phyloP scores from a whole-genome alignment of 1,140 invertebrate genomes.

The Brachionus rubens region DNA sequence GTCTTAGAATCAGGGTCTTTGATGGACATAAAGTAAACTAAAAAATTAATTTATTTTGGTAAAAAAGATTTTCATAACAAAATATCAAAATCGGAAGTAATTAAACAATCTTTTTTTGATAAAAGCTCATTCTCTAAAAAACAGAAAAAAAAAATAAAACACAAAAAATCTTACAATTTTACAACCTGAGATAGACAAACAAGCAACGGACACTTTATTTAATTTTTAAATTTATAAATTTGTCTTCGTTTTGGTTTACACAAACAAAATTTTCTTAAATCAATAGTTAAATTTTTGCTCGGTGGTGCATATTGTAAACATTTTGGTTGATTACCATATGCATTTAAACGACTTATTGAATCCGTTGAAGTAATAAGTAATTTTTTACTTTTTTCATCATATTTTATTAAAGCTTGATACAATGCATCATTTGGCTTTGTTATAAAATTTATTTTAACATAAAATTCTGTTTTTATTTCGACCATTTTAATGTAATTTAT shows the following conservation, averaged over 20 bases:
- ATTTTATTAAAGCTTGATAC: conserved; percentile 71
- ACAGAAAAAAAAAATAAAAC: no score
- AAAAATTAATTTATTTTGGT: no score
- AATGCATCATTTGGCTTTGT: conserved; percentile 71
- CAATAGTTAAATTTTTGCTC: conserved; percentile 14
- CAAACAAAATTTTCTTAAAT: conserved; percentile 42
- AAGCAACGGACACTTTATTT: no score
- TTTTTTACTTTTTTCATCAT: conserved; percentile 65
- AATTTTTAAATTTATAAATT: no score
- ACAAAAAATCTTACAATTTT: no score
- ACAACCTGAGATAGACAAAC: no score
- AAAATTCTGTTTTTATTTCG: conserved; percentile 57
- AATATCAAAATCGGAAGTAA: no score
- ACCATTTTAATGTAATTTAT: neutral
- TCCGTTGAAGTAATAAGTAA: conserved; percentile 71
- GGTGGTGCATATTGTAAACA: neutral
- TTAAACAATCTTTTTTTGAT: no score
- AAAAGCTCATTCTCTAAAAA: no score
- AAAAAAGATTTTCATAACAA: no score
- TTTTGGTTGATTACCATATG: conserved; percentile 65
- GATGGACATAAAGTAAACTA: no score
- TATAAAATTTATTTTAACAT: conserved; percentile 75
- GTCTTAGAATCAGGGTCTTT: no score
- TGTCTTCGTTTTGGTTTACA: conserved; percentile 4
- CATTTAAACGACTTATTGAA: conserved; percentile 76